Conservation (phyloP, 2,797 vertebrate species). For the Todus mexicanus region DNA sequence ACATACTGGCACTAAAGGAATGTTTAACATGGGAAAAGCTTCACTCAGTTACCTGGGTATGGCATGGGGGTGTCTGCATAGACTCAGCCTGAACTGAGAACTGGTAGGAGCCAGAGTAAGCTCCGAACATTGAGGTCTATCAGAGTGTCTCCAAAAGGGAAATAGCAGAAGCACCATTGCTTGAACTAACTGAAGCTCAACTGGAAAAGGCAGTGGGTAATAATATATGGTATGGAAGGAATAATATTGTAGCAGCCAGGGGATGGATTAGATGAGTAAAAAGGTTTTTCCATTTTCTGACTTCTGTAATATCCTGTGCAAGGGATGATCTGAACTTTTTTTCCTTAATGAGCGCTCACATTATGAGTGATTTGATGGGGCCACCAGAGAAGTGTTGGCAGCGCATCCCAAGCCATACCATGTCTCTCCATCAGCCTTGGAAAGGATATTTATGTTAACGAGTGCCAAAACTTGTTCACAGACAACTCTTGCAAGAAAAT, state of each 20-base stretch:
- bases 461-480: conserved; percentile 47
- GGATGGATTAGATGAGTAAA: conserved; percentile 51
- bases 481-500: conserved; percentile 37
- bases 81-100: background rate
- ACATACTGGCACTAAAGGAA: background rate
- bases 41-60: background rate
- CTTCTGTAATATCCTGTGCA: conserved; percentile 54
- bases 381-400: conserved; percentile 59
- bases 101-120: background rate
- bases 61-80: background rate
- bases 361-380: conserved; percentile 45
- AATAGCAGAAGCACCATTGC: conserved; percentile 31
- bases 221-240: conserved; percentile 55
- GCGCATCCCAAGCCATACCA: conserved; percentile 7
- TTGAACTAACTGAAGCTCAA: conserved; percentile 2
- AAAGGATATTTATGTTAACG: conserved; percentile 31
- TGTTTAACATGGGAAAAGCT: background rate
- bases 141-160: conserved; percentile 33
- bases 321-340: conserved; percentile 46
- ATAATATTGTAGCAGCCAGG: conserved; percentile 52
- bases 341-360: conserved; percentile 26
- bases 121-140: background rate
- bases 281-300: conserved; percentile 64
- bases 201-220: conserved; percentile 35
- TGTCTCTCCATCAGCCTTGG: conserved; percentile 33